Base-by-base conservation (phyloP, 2,113 vertebrate genomes). In the Parus major region DNA sequence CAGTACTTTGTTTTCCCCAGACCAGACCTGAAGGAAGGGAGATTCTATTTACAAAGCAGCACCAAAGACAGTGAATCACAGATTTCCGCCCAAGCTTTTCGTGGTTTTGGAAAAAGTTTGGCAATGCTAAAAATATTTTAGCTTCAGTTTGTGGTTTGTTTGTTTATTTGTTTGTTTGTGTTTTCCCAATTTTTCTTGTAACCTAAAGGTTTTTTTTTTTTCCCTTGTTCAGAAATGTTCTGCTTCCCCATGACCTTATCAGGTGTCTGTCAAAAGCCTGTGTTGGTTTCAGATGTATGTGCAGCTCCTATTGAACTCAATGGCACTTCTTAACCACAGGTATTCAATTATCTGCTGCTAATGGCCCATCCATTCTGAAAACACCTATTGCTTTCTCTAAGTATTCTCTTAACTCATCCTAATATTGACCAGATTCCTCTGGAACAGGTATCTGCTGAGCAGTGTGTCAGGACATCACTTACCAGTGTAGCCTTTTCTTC, bases 331-430 rank as follows among this genome's bases (percentile, higher is more conserved):
- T 90, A 93, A 86, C 42, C 60, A 90, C 75, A 80, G 71, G 47
- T 52, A 90, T 80, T 90, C 90, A 86, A 93, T 93, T 91, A 80
- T 56, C 59, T 88, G 79, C 46, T 73, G 12, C 70, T 91, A 95
- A 95, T 77, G 71, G 75, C 75, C 71, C 75, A 92, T 95, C 47
- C 56, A 59, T 95, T 94, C 31, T 86, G 70, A 73, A 95, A 97
- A 94, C 33, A 82, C 66, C 78, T 95, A 47, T 73, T 86, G 59
- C 59, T 95, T 91, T 88, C 82, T 66, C 71, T 47, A 77, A 88
- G 56, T 61, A 70, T 66, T 86, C 85, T 86, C 90, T 63, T 96
- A 95, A 95, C 50, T 94, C 55, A 92, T 88, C 33, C 68, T 63
- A 8, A 22, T 70, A 92, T 85, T 94, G 93, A 86, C 71, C 61